phyloP scores from a whole-genome alignment of 2,888 invertebrate genomes.

The Plebejus anna region DNA sequence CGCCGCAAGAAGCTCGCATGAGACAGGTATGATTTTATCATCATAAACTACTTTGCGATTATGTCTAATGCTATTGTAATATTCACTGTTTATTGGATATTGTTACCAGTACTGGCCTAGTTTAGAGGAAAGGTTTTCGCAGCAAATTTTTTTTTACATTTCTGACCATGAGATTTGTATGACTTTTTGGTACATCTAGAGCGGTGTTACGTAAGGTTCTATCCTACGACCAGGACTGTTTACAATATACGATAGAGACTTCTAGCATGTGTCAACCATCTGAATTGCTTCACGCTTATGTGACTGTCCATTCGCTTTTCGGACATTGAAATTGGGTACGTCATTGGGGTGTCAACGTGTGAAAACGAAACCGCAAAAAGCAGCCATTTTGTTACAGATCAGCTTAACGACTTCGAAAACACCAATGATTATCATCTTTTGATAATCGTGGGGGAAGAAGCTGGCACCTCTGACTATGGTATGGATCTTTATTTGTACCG shows the following conservation, averaged over 20 bases:
- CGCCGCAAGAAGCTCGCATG: constrained; percentile 83
- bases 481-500: constrained; percentile 68
- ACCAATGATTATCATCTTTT: constrained; percentile 80
- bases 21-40: constrained; percentile 77
- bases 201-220: neutral
- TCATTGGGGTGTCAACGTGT: constrained; percentile 52
- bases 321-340: constrained; percentile 47
- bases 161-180: neutral
- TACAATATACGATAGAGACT: neutral
- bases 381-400: constrained; percentile 78
- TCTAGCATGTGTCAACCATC: constrained; percentile 26
- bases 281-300: constrained; percentile 55
- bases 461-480: constrained; percentile 69
- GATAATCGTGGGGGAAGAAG: constrained; percentile 75
- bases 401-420: constrained; percentile 80
- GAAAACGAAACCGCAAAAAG: constrained; percentile 73
- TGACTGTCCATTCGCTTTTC: constrained; percentile 51
- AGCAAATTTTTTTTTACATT: neutral
- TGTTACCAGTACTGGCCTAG: neutral
- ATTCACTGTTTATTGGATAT: constrained; percentile 1
- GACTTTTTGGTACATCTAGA: neutral
- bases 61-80: neutral
- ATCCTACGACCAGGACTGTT: neutral
- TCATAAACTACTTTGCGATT: neutral
- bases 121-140: neutral